Percentiles rank a stretch among this genome's conserved stretches.
Conservation (phyloP, 53 echinoderm and acorn worm species). For the Stichopus horrens region DNA sequence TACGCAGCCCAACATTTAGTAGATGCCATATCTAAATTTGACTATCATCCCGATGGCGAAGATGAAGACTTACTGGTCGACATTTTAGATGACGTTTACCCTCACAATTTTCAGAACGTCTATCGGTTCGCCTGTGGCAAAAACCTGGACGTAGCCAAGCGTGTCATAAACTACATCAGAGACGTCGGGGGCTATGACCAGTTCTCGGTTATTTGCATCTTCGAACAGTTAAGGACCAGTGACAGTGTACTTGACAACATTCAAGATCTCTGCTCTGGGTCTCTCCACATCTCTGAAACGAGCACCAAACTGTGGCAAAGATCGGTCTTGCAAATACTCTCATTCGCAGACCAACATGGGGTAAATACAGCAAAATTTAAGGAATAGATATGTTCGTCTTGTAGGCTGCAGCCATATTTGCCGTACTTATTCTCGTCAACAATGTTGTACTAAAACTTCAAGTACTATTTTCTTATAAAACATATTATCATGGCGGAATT, state of each 20-base stretch:
- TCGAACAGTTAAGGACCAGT: background rate
- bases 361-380: background rate
- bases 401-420: too few species aligned
- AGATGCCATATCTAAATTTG: background rate
- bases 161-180: background rate
- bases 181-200: constrained; percentile 1
- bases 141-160: background rate
- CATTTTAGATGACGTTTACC: background rate
- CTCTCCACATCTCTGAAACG: background rate
- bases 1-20: background rate
- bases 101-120: background rate
- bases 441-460: too few species aligned
- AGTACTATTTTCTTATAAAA: too few species aligned
- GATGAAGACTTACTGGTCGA: background rate
- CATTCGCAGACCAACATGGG: background rate
- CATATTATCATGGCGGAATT: too few species aligned
- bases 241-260: background rate
- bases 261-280: background rate
- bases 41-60: background rate
- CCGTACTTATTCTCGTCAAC: too few species aligned
- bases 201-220: background rate
- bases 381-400: background rate
- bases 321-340: background rate
- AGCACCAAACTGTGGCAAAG: background rate
- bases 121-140: constrained; percentile 9